Base-by-base conservation (phyloP, 2,888 invertebrate genomes). In the Melieria crassipennis region DNA sequence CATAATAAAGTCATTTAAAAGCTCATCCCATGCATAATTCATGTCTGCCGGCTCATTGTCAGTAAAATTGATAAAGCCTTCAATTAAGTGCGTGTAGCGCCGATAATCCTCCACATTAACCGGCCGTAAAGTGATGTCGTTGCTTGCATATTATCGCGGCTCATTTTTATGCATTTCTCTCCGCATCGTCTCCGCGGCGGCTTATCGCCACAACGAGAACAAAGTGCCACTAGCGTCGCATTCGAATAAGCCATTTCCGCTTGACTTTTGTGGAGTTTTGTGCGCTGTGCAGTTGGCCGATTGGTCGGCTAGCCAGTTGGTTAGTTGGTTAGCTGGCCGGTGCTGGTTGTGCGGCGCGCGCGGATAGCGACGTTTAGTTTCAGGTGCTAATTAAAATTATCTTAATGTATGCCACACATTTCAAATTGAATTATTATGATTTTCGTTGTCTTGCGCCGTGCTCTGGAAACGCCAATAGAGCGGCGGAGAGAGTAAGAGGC, bases 311-410 rank as follows among this genome's bases (percentile, higher is more conserved):
- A 0, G 11, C 42, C 11, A 58, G 16, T 16, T 5, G 5, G 16
- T 62, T 62, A 58, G 16, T 16, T 5, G 5, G 16, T 62, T 62
- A 46, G 43, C 30, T 16, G 50, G 52, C 46, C n/a, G 4, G 5
- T 6, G 11, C 6, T 30, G 16, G 13, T 57, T 60, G 47, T 11
- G 43, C 43, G 30, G 11, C 10, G 7, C 45, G 47, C 16, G 6
- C 42, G 16, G 45, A 30, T 13, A 16, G 11, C 45, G 16, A 57
- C 55, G 30, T 56, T 57, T 47, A 56, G 69, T 72, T 73, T 63
- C 66, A 75, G 70, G 69, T 65, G 73, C 70, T 73, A 75, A 76
- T 76, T 74, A 76, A 76, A 76, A 73, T 73, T 73, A 76, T 76
- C 72, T 76, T 70, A 73, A 76, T 73, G 70, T 63, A 65, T 73